Conservation (phyloP, 2,113 vertebrate species). For the Oryzias woworae region DNA sequence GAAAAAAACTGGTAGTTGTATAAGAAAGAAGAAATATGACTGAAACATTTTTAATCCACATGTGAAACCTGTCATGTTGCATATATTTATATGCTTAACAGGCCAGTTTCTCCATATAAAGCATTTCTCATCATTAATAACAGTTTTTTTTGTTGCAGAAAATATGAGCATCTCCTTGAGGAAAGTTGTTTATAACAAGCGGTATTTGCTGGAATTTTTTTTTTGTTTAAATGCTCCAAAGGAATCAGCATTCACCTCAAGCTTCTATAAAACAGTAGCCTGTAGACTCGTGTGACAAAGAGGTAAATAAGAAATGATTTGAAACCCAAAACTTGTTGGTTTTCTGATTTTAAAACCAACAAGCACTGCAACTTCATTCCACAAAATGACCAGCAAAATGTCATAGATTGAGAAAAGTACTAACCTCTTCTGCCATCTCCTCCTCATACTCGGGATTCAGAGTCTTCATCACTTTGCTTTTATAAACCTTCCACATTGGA, state of each 20-base stretch:
- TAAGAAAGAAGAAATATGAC: no score
- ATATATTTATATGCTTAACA: no score
- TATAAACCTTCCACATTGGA: constrained; percentile 79
- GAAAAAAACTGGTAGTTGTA: no score
- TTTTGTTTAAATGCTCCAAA: background rate
- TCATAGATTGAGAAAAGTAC: background rate
- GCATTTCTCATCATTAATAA: background rate
- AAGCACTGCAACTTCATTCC: background rate
- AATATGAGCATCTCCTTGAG: background rate
- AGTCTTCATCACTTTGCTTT: constrained; percentile 82
- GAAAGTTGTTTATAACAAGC: background rate
- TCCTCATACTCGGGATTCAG: constrained; percentile 77
- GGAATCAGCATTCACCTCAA: background rate
- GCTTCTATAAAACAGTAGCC: constrained; percentile 1
- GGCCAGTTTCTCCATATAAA: background rate
- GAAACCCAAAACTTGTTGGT: constrained; percentile 36
- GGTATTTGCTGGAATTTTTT: background rate
- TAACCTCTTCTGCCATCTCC: constrained; percentile 72
- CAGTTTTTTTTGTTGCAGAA: background rate
- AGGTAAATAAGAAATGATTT: constrained; percentile 53
- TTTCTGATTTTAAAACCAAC: constrained; percentile 11
- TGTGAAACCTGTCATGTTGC: background rate
- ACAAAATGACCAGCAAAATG: background rate
- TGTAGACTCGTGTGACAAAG: constrained; percentile 15
- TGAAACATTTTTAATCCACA: background rate